Base-by-base conservation (phyloP, 2,888 invertebrate species). In the Drosophila hawaiiensis region DNA sequence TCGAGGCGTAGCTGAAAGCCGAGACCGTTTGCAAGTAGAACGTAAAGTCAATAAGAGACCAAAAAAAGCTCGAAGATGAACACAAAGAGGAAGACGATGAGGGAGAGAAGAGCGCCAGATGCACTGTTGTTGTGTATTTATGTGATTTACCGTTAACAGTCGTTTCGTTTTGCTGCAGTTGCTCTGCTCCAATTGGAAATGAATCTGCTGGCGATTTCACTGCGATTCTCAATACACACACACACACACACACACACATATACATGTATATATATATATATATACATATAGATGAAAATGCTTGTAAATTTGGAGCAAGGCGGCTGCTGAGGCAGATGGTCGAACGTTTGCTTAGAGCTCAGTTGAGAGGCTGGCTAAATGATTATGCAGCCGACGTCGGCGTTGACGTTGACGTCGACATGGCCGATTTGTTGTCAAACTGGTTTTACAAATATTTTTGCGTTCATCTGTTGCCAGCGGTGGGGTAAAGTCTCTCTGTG, bases 371-470 rank as follows among this genome's bases (percentile, higher is more conserved):
- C 61, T 78, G 84, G 73, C 76, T 83, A 76, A 80, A 69, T 83
- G 85, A 80, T 83, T 88, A 83, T 84, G 88, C 83, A 83, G 80
- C 65, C 80, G 68, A 70, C 80, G 83, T 76, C 59, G 58, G 55
- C 47, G 53, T 29, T n/a, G 53, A 66, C 41, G 53, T 29, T n/a
- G 53, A 35, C 73, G 72, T 75, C 88, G 78, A 71, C 84, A 84
- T 66, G 82, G 84, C 80, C 89, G 87, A 88, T 88, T 88, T 90
- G 87, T 88, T 88, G 87, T 88, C 87, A 88, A 88, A 88, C 87
- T 88, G 87, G 87, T 88, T 88, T 88, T 78, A 86, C 86, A 88
- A 90, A 88, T 90, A 88, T 89, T 90, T 90, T 90, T 77, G 81
- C 88, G 90, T 89, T 82, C 88, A 85, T 85, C 85, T 80, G 88